A percentile compares a stretch with the other conserved stretches of the same genome.
These are phyloP conservation scores for Ectemnius lituratus DNA, from an alignment of 2,888 invertebrate species.

Conservation along the genomic window DNA sequence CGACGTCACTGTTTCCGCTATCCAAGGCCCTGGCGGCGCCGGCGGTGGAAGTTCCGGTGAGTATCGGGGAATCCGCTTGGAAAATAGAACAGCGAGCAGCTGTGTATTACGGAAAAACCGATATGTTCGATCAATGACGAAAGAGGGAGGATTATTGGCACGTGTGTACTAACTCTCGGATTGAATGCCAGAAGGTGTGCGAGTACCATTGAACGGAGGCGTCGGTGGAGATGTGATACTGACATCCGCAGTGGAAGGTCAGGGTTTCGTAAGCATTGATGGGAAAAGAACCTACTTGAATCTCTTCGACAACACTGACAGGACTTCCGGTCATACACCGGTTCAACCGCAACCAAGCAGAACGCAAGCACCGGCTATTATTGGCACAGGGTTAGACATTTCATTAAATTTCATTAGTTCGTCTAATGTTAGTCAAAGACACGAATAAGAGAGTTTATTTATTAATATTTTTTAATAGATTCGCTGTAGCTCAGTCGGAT, in stretches of 20 bases:
- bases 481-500: conserved; percentile 84
- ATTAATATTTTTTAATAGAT: conserved; percentile 77
- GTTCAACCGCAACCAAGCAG: conserved; percentile 73
- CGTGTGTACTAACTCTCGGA: neutral
- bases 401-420: neutral
- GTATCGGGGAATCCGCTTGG: conserved; percentile 10
- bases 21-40: conserved; percentile 89
- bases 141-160: neutral
- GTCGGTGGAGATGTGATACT: conserved; percentile 85
- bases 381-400: conserved; percentile 78
- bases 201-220: conserved; percentile 69
- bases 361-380: conserved; percentile 75
- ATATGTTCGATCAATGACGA: no score
- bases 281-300: conserved; percentile 94
- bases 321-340: conserved; percentile 74
- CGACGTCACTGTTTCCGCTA: conserved; percentile 92
- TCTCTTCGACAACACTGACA: conserved; percentile 85
- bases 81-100: neutral
- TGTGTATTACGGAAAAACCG: no score
- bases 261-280: conserved; percentile 94
- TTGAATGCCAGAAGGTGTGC: conserved; percentile 67
- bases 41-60: conserved; percentile 80
- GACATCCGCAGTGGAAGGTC: conserved; percentile 86
- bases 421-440: neutral
- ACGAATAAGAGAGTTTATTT: neutral